These are phyloP conservation scores for Coptodon rendalli DNA, from an alignment of 2,113 vertebrate genomes.

Conservation along the genomic window DNA sequence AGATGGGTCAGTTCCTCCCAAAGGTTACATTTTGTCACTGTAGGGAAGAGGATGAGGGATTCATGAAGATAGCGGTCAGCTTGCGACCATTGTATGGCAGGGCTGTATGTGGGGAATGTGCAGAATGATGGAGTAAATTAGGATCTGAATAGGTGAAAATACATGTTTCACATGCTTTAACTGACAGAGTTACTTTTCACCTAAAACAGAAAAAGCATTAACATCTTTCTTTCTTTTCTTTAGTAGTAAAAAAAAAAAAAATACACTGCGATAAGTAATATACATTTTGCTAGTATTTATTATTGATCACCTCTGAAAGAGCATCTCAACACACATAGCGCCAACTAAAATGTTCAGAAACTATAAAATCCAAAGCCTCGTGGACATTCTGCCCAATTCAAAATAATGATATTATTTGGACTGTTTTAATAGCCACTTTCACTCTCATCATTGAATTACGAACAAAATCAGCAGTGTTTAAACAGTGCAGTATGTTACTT, in stretches of 20 bases:
- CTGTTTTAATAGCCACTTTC: neutral
- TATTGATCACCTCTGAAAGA: slow-evolving; percentile 26
- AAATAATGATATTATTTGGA: neutral
- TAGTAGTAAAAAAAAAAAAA: neutral
- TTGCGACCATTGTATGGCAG: neutral
- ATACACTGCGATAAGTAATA: neutral
- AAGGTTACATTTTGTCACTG: slow-evolving; percentile 61
- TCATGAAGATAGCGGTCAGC: slow-evolving; percentile 17
- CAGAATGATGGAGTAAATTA: neutral
- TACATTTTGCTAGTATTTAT: neutral
- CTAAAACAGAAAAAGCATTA: neutral
- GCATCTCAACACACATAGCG: neutral
- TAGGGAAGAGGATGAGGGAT: slow-evolving; percentile 32
- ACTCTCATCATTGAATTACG: neutral
- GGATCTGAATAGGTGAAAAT: neutral
- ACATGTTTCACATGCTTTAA: neutral
- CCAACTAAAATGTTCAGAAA: neutral
- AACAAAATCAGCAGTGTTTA: slow-evolving; percentile 14
- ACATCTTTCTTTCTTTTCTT: neutral
- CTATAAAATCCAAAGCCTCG: neutral
- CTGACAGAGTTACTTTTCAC: neutral
- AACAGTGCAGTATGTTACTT: slow-evolving; percentile 4
- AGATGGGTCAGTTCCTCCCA: slow-evolving; percentile 48
- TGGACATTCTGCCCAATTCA: neutral
- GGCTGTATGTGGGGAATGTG: neutral